Evolutionary conservation across 2,888 invertebrate genomes (phyloP).

Genomic region (Celastrina argiolus): DNA sequence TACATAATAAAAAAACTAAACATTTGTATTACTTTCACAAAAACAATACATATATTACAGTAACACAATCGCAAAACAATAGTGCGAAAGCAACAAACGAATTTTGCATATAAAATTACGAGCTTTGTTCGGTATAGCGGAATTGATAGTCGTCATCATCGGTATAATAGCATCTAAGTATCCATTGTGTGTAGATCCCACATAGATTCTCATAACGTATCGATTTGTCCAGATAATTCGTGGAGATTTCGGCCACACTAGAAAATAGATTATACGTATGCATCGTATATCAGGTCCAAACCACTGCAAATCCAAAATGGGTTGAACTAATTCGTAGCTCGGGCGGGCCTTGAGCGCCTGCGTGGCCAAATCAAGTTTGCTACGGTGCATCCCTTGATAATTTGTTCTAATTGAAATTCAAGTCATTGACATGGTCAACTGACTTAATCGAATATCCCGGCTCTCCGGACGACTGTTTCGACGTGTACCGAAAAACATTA

Average conservation of each 20-base stretch:
- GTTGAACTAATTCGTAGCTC: conserved; percentile 38
- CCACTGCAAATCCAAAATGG: conserved; percentile 37
- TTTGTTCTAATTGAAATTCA: conserved; percentile 83
- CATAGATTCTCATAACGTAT: conserved; percentile 19
- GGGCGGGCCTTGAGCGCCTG: conserved; percentile 43
- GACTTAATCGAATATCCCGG: conserved; percentile 75
- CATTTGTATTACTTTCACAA: background rate
- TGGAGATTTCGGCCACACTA: conserved; percentile 33
- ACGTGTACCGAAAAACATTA: conserved; percentile 24
- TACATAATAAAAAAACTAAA: background rate
- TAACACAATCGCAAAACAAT: background rate
- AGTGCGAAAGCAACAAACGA: background rate
- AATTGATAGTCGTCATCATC: background rate
- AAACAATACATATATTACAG: background rate
- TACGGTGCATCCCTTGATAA: conserved; percentile 74
- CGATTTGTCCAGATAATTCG: conserved; percentile 31
- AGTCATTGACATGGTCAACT: conserved; percentile 80
- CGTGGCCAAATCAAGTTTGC: conserved; percentile 72
- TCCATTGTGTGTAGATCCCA: background rate
- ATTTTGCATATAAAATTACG: conserved; percentile 1
- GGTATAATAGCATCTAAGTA: conserved; percentile 1
- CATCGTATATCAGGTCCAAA: conserved; percentile 37
- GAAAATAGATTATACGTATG: conserved; percentile 39
- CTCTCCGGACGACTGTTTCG: conserved; percentile 38
- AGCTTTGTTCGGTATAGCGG: background rate